Base-by-base conservation (phyloP, 2,113 vertebrate species). In the Hucho hucho region DNA sequence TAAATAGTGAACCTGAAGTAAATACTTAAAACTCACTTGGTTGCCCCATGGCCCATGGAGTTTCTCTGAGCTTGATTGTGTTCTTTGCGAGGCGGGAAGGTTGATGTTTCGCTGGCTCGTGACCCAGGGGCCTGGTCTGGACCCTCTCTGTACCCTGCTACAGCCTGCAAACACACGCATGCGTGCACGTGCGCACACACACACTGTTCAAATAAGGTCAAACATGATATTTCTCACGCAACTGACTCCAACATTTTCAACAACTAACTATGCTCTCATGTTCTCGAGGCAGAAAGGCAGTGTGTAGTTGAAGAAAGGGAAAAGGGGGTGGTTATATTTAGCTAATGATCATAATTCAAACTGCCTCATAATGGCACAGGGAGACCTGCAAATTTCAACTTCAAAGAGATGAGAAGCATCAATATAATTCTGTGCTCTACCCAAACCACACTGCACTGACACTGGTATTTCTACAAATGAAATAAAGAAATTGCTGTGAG, bases 141-240 rank as follows among this genome's bases (percentile, higher is more conserved):
- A 87, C 90, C 87, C 87, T 95, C 94, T 93, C 92, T 91, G 83
- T 92, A 90, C 90, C 94, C 93, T 86, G 87, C 80, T 83, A 91
- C 94, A 88, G 93, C 94, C 97, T 99, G 89, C 84, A 73, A n/a
- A 43, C 46, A 70, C 20, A 49, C 68, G 14, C 22, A 49, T 6
- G 32, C 7, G 6, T 37, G 32, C 32, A 37, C 32, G 1, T 7
- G 32, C 1, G 1, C 28, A 25, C 93, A 91, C 94, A 93, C 92
- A 94, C 92, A 93, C 92, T 90, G 90, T 93, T 91, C 90, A 93
- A 94, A 92, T 92, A 93, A 95, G 79, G 66, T 67, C 75, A 74
- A 93, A 95, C 91, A 92, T 92, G 90, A 92, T 90, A 92, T 92
- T 92, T 94, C 91, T 95, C 94, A 94, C 84, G 89, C 95, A 94